A percentile compares a stretch with the other conserved stretches of the same genome.
Evolutionary conservation across 2,888 invertebrate genomes (phyloP).

Genomic region (Notocelia uddmanniana): DNA sequence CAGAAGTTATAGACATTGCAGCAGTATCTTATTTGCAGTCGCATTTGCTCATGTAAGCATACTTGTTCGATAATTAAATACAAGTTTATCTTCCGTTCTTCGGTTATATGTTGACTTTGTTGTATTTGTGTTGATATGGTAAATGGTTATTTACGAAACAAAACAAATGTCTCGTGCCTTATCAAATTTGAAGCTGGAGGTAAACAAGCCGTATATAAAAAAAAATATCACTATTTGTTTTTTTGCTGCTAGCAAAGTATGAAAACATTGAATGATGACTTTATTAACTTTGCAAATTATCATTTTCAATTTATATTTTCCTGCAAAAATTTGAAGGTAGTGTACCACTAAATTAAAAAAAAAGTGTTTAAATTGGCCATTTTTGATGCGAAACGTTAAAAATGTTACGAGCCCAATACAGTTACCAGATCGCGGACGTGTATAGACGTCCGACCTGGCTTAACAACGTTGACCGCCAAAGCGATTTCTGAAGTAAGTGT

Average conservation of each 20-base stretch:
- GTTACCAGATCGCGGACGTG: too few species aligned
- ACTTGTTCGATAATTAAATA: slow-evolving; percentile 35
- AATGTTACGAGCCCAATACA: too few species aligned
- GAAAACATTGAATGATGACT: too few species aligned
- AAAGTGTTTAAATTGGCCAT: too few species aligned
- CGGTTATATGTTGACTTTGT: slow-evolving; percentile 8
- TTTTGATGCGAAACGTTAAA: too few species aligned
- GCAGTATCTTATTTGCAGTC: slow-evolving; percentile 26
- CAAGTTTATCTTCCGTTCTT: slow-evolving; percentile 23
- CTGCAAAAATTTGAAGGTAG: too few species aligned
- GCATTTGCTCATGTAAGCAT: slow-evolving; percentile 19
- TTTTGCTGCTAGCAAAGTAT: too few species aligned
- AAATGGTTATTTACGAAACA: slow-evolving; percentile 3
- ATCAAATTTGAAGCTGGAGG: neutral
- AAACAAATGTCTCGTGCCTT: slow-evolving; percentile 7
- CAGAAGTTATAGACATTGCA: neutral
- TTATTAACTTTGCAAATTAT: too few species aligned
- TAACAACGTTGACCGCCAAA: neutral
- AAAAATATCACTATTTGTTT: neutral
- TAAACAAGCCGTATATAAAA: neutral
- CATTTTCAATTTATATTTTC: too few species aligned
- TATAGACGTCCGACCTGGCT: neutral
- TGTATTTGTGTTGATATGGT: slow-evolving; percentile 22
- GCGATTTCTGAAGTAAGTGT: neutral
- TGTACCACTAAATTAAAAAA: too few species aligned